phyloP scores from a whole-genome alignment of 2,888 invertebrate genomes.

The Drosophila sordidapex region DNA sequence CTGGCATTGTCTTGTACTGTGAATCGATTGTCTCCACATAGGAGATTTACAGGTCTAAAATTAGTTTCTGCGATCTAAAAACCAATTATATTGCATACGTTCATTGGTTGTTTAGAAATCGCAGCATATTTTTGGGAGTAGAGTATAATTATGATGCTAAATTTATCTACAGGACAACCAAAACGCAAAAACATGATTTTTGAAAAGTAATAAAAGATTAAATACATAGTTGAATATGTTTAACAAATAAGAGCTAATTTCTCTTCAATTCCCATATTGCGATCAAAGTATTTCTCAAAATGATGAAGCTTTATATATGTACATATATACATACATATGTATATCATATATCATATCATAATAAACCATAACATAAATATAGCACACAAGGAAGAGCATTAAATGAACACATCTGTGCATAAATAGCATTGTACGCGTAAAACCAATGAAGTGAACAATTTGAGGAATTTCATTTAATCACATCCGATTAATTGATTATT shows the following conservation, averaged over 20 bases:
- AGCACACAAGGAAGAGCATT: constrained; percentile 18
- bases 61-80: not conserved
- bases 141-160: not conserved
- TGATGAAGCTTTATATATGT: not conserved
- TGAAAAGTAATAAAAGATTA: fast-evolving
- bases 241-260: not conserved
- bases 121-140: constrained; percentile 38
- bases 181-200: not conserved
- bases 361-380: not conserved
- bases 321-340: too few species aligned
- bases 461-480: constrained; percentile 55
- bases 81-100: not conserved
- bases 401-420: constrained; percentile 1
- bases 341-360: too few species aligned
- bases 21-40: not conserved
- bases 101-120: not conserved
- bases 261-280: not conserved
- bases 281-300: not conserved
- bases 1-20: too few species aligned
- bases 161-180: not conserved
- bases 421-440: not conserved
- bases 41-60: not conserved
- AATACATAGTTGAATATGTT: not conserved
- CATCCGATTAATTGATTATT: constrained; percentile 70
- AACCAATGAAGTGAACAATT: constrained; percentile 30